These are phyloP conservation scores for Rhynchophorus ferrugineus DNA, from an alignment of 1,140 invertebrate genomes.

Conservation along the genomic window DNA sequence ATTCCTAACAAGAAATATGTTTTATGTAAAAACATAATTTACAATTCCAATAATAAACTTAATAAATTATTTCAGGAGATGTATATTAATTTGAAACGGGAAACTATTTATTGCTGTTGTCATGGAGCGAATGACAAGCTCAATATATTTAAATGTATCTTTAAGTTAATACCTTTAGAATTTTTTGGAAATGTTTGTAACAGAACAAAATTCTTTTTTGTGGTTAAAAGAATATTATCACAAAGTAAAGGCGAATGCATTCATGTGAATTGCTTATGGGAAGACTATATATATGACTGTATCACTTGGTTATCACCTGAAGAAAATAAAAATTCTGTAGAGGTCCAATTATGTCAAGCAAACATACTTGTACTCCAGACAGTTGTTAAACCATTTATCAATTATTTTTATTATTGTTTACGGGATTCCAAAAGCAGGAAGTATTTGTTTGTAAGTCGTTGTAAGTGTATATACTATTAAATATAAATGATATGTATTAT, in stretches of 20 bases:
- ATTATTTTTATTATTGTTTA: not conserved
- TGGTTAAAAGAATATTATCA: not conserved
- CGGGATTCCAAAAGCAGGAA: not conserved
- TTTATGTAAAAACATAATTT: not conserved
- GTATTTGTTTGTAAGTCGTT: not conserved
- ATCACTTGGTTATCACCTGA: not conserved
- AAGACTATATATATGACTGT: not conserved
- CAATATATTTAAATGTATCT: not conserved
- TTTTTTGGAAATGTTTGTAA: not conserved
- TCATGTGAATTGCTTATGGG: not conserved
- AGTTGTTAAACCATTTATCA: not conserved
- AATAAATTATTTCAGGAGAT: not conserved
- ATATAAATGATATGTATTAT: too few species aligned
- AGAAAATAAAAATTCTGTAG: not conserved
- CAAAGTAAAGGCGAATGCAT: not conserved
- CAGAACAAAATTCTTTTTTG: not conserved
- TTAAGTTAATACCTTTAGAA: not conserved
- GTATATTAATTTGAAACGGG: not conserved
- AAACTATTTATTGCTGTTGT: not conserved
- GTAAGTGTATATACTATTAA: not conserved
- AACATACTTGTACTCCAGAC: not conserved
- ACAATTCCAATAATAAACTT: not conserved
- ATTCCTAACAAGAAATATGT: too few species aligned
- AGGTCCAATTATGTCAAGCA: not conserved
- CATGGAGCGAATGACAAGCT: not conserved